Conservation (phyloP, 2,888 invertebrate genomes). For the Cabera pusaria region DNA sequence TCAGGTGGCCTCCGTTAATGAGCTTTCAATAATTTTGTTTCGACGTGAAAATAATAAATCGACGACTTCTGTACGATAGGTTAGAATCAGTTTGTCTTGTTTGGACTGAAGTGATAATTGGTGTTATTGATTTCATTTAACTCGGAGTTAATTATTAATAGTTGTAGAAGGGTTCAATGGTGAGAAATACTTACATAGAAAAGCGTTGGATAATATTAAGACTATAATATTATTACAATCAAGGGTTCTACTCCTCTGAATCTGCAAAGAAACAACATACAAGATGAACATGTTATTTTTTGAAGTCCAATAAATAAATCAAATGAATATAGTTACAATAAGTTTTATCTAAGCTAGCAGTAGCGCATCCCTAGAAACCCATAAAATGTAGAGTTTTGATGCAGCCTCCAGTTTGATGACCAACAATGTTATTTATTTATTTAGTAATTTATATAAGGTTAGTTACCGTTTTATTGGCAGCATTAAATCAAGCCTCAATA, state of each 20-base stretch:
- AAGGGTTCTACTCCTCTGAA: too few relatives aligned
- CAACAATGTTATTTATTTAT: slow-evolving; percentile 80
- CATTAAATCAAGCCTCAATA: slow-evolving; percentile 83
- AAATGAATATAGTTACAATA: too few relatives aligned
- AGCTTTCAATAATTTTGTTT: slow-evolving; percentile 61
- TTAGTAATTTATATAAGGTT: slow-evolving; percentile 83
- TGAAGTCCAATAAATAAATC: too few relatives aligned
- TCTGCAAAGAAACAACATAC: too few relatives aligned
- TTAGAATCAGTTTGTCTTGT: slow-evolving; percentile 26
- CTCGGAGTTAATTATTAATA: neutral
- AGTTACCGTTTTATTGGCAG: slow-evolving; percentile 81
- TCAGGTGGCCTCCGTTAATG: slow-evolving; percentile 76
- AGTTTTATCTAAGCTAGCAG: too few relatives aligned
- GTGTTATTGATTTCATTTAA: neutral
- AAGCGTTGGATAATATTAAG: too few relatives aligned
- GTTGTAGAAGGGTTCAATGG: too few relatives aligned
- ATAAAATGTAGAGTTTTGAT: slow-evolving; percentile 51
- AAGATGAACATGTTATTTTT: too few relatives aligned
- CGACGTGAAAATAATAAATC: slow-evolving; percentile 47
- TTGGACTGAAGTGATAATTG: slow-evolving; percentile 10
- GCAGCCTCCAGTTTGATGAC: slow-evolving; percentile 69
- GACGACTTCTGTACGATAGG: slow-evolving; percentile 51
- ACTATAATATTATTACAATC: too few relatives aligned
- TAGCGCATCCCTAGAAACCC: slow-evolving; percentile 11
- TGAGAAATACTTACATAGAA: too few relatives aligned